These are phyloP conservation scores for Hapalemur alaotrensis DNA, from an alignment of 2,797 vertebrate genomes.

Conservation along the genomic window DNA sequence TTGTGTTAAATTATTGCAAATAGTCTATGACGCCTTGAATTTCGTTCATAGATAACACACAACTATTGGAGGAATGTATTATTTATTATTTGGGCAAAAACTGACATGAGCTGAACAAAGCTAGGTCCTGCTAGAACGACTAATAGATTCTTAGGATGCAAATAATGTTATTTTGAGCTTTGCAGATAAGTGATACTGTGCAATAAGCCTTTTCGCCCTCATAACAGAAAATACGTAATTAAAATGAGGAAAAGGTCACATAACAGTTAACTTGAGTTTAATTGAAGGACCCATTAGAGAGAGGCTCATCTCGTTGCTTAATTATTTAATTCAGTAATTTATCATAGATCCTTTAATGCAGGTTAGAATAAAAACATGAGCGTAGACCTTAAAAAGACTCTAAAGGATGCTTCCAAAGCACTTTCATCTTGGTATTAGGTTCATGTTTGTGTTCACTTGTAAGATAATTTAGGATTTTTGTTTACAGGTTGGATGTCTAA, in stretches of 20 bases:
- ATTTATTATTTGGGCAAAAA: slow-evolving; percentile 65
- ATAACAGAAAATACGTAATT: neutral
- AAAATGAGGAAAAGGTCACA: slow-evolving; percentile 68
- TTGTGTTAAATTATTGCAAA: slow-evolving; percentile 77
- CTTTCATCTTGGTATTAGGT: slow-evolving; percentile 1
- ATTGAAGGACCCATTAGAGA: slow-evolving; percentile 22
- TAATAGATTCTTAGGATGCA: slow-evolving; percentile 73
- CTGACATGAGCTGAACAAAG: slow-evolving; percentile 71
- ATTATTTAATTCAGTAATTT: slow-evolving; percentile 59
- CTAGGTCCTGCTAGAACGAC: slow-evolving; percentile 71
- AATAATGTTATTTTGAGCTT: slow-evolving; percentile 78
- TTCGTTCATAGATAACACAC: slow-evolving; percentile 43
- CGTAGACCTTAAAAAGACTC: neutral
- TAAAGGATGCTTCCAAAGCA: slow-evolving; percentile 56
- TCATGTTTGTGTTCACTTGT: slow-evolving; percentile 11
- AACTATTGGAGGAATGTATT: slow-evolving; percentile 72
- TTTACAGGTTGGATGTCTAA: slow-evolving; percentile 42
- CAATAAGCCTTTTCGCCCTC: slow-evolving; percentile 74
- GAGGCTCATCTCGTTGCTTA: slow-evolving; percentile 57
- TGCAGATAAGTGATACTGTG: slow-evolving; percentile 71
- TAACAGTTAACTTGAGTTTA: slow-evolving; percentile 43
- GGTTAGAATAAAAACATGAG: slow-evolving; percentile 48
- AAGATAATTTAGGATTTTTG: slow-evolving; percentile 22
- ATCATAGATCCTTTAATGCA: neutral
- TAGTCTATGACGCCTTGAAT: slow-evolving; percentile 54